Evolutionary conservation across 2,797 vertebrate genomes (phyloP).

Genomic region (Florisuga fusca): DNA sequence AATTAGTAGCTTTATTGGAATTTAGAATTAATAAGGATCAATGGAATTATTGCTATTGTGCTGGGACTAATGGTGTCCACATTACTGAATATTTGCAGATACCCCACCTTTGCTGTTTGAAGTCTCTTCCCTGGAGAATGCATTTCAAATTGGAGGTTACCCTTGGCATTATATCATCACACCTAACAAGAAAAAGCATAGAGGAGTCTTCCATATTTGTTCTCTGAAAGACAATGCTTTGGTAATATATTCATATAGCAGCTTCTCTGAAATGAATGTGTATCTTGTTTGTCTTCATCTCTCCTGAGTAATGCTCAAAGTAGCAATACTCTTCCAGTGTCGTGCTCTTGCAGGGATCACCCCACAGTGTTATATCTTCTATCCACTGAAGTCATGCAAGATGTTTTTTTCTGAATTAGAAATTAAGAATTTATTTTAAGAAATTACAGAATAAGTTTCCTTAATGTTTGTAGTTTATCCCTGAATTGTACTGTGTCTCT

Average conservation of each 20-base stretch:
- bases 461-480: not conserved
- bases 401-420: not conserved
- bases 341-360: not conserved
- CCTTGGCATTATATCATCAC: conserved; percentile 98
- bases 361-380: not conserved
- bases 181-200: conserved; percentile 89
- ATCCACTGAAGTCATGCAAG: not conserved
- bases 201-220: conserved; percentile 92
- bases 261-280: conserved; percentile 42
- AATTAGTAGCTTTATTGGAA: not conserved
- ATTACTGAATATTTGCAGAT: conserved; percentile 80
- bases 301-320: not conserved
- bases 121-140: conserved; percentile 88
- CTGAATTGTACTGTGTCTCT: not conserved
- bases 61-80: conserved; percentile 59
- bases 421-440: not conserved
- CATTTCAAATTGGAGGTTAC: conserved; percentile 93
- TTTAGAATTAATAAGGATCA: conserved; percentile 27
- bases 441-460: not conserved
- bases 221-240: conserved; percentile 87
- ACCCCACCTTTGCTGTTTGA: conserved; percentile 90
- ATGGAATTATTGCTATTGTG: conserved; percentile 16
- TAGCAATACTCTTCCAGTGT: not conserved
- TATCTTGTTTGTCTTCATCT: not conserved
- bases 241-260: conserved; percentile 81